Base-by-base conservation (phyloP, 2,888 invertebrate species). In the Sarcophaga rosellei region DNA sequence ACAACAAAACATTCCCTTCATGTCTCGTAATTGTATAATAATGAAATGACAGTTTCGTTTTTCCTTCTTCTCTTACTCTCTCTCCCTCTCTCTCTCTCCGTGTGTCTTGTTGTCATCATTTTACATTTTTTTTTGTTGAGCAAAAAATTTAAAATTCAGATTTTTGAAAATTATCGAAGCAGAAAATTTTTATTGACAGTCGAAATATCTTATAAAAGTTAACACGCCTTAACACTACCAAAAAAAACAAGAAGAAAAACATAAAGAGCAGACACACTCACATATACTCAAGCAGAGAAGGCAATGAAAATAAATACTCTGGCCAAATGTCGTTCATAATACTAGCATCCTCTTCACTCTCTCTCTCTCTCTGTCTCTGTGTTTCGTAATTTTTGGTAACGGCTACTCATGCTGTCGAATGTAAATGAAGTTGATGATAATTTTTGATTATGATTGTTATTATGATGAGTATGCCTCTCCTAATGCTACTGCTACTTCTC, bases 131-230 rank as follows among this genome's bases (percentile, higher is more conserved):
- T 47, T 47, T 47, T 47, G 21, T 20, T 25, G 59, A 3, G 62
- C 21, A 65, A 73, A 69, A 81, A 84, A 86, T 86, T 86, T 86
- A 78, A 84, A 84, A 78, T 86, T 84, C 84, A 84, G 86, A 86
- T 86, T 86, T 35, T 86, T 72, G 66, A 84, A 84, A 86, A 86
- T 86, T 81, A 86, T 86, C 84, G 86, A 84, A 84, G 86, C 57
- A 72, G 86, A 86, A 86, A 86, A 86, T 86, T 84, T 86, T 86
- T 86, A 86, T 86, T 86, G 86, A 86, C 86, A 86, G 84, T 53
- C 81, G 70, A 84, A 84, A 86, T 84, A 84, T 86, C 81, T 78
- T 73, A 66, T 53, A 78, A 84, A 78, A 84, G 74, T 86, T 86
- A 86, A 86, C 86, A 86, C 81, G 86, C 81, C 86, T 84, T 86